Percentiles rank a stretch among this genome's conserved stretches.
phyloP scores from a whole-genome alignment of 2,888 invertebrate species.

The Psococerastis gibbosa region DNA sequence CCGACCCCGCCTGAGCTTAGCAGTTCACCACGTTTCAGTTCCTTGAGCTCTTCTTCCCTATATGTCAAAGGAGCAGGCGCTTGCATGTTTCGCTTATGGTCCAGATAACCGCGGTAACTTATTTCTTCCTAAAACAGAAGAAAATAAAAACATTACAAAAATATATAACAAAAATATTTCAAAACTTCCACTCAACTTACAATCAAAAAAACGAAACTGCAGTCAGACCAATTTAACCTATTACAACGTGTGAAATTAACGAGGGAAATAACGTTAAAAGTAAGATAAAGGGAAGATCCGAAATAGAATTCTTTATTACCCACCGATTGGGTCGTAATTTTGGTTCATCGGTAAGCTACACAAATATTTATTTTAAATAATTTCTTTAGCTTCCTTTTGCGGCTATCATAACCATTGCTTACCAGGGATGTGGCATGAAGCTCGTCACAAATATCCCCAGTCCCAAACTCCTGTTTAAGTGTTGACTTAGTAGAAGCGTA shows the following conservation, averaged over 20 bases:
- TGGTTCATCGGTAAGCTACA: no score
- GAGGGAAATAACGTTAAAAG: no score
- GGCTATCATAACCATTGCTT: no score
- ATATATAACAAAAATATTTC: background rate
- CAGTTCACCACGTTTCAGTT: slow-evolving; percentile 49
- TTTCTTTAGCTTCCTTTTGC: no score
- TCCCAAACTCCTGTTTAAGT: slow-evolving; percentile 88
- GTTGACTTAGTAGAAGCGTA: slow-evolving; percentile 97
- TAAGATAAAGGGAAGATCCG: no score
- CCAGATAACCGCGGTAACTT: slow-evolving; percentile 59
- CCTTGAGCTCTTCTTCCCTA: slow-evolving; percentile 68
- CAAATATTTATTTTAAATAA: no score
- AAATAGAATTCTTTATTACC: no score
- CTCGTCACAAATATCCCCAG: slow-evolving; percentile 85
- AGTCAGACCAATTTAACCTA: no score
- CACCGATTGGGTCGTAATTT: no score
- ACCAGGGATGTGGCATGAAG: slow-evolving; percentile 69
- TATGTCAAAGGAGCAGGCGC: slow-evolving; percentile 81
- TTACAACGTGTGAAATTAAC: no score
- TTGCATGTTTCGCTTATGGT: slow-evolving; percentile 52
- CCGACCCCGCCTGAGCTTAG: slow-evolving; percentile 49
- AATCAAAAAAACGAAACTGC: slow-evolving; percentile 5
- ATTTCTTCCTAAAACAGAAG: slow-evolving; percentile 47
- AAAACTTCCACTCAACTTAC: no score
- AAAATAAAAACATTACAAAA: slow-evolving; percentile 1